Base-by-base conservation (phyloP, 2,888 invertebrate species). In the Sinhomidia bicolor region DNA sequence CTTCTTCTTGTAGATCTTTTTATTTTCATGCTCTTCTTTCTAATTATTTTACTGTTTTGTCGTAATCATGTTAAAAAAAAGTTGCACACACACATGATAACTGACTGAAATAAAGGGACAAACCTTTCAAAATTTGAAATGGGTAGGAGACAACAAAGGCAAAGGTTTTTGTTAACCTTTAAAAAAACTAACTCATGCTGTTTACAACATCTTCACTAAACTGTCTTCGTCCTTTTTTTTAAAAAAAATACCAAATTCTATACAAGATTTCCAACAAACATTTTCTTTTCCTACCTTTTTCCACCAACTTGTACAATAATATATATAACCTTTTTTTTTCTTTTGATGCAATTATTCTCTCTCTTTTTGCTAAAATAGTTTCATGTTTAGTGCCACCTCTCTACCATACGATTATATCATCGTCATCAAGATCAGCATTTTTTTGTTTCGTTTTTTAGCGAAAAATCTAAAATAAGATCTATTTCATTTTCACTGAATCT, bases 71-170 rank as follows among this genome's bases (percentile, higher is more conserved):
- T 65, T 65, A 65, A 71, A 71, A 71, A 71, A 5, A 44, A 5
- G 36, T 7, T 36, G 36, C 36, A 14, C 44, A 71, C 20, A 12
- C 4, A 29, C 9, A 7, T 71, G 20, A 20, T 12, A 44, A 41
- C 4, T 10, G 68, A n/a, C 68, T 23, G 12, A 68, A 3, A 12
- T 14, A 36, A 32, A 68, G 36, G 32, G 17, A 23, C 9, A 41
- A 41, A 20, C 32, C 32, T 32, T 32, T 65, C 32, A 32, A 65
- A 60, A 23, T 20, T 36, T 60, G 6, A 32, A 65, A 65, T 65
- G 65, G n/a, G 26, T n/a, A n/a, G 32, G 29, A 47, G 81, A 71
- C 81, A 83, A 83, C 82, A 83, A 83, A 83, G 71, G 47, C 68
- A 68, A 36, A 32, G n/a, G 44, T 20, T 71, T 74, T 47, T 68